Evolutionary conservation across 2,113 vertebrate genomes (phyloP), one percentile per base, ranked within the genome.

Genomic region (Passer montanus): DNA sequence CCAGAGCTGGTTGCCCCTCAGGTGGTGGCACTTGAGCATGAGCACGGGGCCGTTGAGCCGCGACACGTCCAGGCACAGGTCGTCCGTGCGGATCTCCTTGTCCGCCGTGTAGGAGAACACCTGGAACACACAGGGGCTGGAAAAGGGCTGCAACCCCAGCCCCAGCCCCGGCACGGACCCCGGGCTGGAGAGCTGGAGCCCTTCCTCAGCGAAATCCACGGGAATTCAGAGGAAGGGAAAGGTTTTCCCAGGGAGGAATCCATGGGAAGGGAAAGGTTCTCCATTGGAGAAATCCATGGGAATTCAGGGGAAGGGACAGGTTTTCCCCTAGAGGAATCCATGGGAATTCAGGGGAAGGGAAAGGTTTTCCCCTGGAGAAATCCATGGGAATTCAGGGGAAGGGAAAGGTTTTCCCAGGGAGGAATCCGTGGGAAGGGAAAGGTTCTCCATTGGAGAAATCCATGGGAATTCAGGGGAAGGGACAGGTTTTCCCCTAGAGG

Each of bases 1-100:
- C 97, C 99, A 99, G 96, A 99, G 98, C 98, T 99, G 99, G 97
- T 99, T 99, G 52, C 99, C 99, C 94, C 99, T 98, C 99, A 99
- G 99, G 96, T 99, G 99, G 94, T 99, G 99, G 95, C 99, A 99
- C 97, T 99, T 99, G 70, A 99, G 97, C 99, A 99, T 99, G 79
- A 98, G 97, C 20, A 99, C 98, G 7, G 99, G 99, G 30, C 99
- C 99, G 49, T 98, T 99, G 82, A 99, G 98, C 69, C 99, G 98
- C 12, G 99, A 99, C 70, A 99, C 99, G 66, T 99, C 99, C 97
- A 99, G 97, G 94, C 99, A 99, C 90, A 99, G 97, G 87, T 99
- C 99, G 27, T 99, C 99, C 5, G 99, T 99, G 82, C 99, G 98
- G 79, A 99, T 99, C 98, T 99, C 99, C 95, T 99, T 99, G 97